These are phyloP conservation scores for Sicus ferrugineus DNA, from an alignment of 2,888 invertebrate species.

Conservation along the genomic window DNA sequence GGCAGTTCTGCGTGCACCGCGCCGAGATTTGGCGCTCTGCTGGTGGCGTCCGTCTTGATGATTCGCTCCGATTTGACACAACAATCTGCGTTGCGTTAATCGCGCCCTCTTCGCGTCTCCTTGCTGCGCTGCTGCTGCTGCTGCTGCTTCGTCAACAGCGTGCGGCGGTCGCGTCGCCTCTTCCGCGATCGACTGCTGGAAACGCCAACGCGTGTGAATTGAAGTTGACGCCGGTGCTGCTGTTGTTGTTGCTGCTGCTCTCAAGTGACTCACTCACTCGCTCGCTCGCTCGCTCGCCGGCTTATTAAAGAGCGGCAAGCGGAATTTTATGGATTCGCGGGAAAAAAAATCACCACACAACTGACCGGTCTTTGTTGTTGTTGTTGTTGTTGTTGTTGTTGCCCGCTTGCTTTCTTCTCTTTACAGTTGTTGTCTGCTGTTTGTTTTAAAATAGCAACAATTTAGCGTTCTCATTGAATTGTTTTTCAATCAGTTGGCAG, in stretches of 20 bases:
- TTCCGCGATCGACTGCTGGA: constrained; percentile 10
- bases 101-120: background rate
- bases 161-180: background rate
- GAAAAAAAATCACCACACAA: constrained; percentile 42
- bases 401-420: background rate
- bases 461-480: no score
- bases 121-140: background rate
- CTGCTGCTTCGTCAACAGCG: background rate
- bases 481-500: no score
- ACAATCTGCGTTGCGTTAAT: background rate
- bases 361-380: constrained; percentile 16
- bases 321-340: constrained; percentile 48
- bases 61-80: constrained; percentile 3
- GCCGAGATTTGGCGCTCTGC: background rate
- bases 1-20: background rate
- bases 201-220: constrained; percentile 24
- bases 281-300: background rate
- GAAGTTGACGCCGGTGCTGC: background rate
- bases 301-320: constrained; percentile 29
- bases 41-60: background rate
- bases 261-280: constrained; percentile 9
- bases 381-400: background rate
- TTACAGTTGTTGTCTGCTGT: constrained; percentile 8
- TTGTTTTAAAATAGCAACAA: constrained; percentile 19
- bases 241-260: background rate